Conservation (phyloP, 2,113 vertebrate genomes). For the Gallinago media region DNA sequence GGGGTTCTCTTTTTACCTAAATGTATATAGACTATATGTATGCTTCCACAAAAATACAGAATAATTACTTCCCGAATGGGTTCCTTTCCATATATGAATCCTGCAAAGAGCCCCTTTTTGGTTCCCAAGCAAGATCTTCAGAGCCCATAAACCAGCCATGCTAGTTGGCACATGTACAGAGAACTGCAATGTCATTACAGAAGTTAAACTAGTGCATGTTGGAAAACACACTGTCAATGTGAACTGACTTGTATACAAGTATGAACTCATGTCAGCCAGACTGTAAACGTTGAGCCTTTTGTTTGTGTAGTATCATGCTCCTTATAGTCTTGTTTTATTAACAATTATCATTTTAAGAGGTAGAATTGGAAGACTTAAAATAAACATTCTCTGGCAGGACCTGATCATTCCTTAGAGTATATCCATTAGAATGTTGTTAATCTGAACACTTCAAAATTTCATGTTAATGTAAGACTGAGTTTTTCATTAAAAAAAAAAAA, state of each 20-base stretch:
- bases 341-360: neutral
- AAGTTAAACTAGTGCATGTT: slow-evolving; percentile 56
- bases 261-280: neutral
- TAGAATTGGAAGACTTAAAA: neutral
- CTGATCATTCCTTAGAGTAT: neutral
- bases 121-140: slow-evolving; percentile 18
- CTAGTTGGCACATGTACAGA: slow-evolving; percentile 21
- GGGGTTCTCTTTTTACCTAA: neutral
- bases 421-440: neutral
- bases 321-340: neutral
- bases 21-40: neutral
- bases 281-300: neutral
- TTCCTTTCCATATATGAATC: slow-evolving; percentile 20
- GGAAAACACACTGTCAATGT: neutral
- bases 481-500: neutral
- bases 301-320: too few relatives aligned
- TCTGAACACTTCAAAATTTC: neutral
- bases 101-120: slow-evolving; percentile 3
- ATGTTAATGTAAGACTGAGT: neutral
- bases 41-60: neutral
- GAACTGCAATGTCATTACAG: slow-evolving; percentile 27
- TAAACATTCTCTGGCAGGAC: neutral
- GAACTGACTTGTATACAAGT: neutral
- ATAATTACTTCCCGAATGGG: neutral
- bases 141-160: slow-evolving; percentile 52